phyloP scores from a whole-genome alignment of 2,888 invertebrate species.

The Aporophyla nigra region DNA sequence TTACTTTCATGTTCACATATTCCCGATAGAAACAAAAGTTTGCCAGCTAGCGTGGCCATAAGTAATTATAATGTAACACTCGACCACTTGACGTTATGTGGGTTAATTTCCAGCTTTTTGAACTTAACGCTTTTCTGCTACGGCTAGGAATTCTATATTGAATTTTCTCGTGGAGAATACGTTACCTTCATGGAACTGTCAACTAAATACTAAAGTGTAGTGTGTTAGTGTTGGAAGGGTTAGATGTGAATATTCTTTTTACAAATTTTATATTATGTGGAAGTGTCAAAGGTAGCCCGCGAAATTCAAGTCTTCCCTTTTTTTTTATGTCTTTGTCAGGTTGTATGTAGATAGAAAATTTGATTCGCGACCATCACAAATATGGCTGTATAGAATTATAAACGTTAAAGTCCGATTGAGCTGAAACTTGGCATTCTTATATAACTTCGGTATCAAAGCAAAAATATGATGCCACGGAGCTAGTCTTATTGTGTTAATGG shows the following conservation, averaged over 20 bases:
- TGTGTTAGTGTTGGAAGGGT: slow-evolving; percentile 10
- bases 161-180: slow-evolving; percentile 67
- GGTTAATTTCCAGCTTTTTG: slow-evolving; percentile 80
- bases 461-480: no score
- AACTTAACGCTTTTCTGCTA: slow-evolving; percentile 69
- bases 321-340: no score
- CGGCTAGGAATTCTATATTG: slow-evolving; percentile 71
- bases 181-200: slow-evolving; percentile 32
- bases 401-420: no score
- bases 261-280: neutral
- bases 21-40: slow-evolving; percentile 54
- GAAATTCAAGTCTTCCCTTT: no score
- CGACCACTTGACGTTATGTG: slow-evolving; percentile 75
- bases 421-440: no score
- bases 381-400: no score
- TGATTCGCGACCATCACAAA: no score
- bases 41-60: slow-evolving; percentile 66
- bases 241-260: neutral
- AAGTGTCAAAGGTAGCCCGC: no score
- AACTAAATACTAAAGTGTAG: slow-evolving; percentile 26
- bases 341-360: no score
- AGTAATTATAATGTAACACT: slow-evolving; percentile 77
- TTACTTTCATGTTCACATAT: neutral
- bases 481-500: no score
- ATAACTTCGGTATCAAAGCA: no score